phyloP scores from a whole-genome alignment of 2,797 vertebrate genomes.

The Hippopotamyrus pictus region DNA sequence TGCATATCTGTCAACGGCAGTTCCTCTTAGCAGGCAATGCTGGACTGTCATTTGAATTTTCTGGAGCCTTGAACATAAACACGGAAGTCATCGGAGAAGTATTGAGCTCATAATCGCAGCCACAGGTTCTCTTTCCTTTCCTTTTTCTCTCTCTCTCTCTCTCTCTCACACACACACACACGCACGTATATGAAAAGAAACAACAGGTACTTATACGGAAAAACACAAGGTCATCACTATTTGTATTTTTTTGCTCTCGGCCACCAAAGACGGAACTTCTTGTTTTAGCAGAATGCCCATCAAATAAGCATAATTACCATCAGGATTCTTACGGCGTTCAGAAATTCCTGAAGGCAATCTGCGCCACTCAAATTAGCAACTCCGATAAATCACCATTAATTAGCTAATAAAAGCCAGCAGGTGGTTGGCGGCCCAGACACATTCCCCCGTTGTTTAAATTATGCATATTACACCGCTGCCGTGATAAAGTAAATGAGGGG shows the following conservation, averaged over 20 bases:
- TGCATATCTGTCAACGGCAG: not conserved
- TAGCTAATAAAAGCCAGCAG: conserved; percentile 97
- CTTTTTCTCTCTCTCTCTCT: too few species aligned
- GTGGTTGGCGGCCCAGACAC: conserved; percentile 87
- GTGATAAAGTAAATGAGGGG: conserved; percentile 73
- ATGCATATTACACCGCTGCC: conserved; percentile 75
- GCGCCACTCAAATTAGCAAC: conserved; percentile 85
- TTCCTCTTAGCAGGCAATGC: not conserved
- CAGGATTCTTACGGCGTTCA: conserved; percentile 78
- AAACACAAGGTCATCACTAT: conserved; percentile 60
- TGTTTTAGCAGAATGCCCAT: conserved; percentile 81
- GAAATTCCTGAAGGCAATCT: conserved; percentile 84
- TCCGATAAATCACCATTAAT: conserved; percentile 98
- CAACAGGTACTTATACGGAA: conserved; percentile 56
- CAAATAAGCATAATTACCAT: conserved; percentile 85
- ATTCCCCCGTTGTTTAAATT: conserved; percentile 90
- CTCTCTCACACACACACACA: not conserved
- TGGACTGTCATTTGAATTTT: conserved; percentile 3
- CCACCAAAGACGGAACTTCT: conserved; percentile 68
- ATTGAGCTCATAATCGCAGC: not conserved
- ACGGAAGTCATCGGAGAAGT: not conserved
- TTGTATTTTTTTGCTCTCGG: conserved; percentile 65
- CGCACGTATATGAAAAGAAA: conserved; percentile 38
- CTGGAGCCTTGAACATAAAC: not conserved
- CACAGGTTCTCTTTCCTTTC: not conserved